A percentile compares a stretch with the other conserved stretches of the same genome.
phyloP scores from a whole-genome alignment of 53 echinoderm and acorn worm genomes.

The Echinarachnius parma region DNA sequence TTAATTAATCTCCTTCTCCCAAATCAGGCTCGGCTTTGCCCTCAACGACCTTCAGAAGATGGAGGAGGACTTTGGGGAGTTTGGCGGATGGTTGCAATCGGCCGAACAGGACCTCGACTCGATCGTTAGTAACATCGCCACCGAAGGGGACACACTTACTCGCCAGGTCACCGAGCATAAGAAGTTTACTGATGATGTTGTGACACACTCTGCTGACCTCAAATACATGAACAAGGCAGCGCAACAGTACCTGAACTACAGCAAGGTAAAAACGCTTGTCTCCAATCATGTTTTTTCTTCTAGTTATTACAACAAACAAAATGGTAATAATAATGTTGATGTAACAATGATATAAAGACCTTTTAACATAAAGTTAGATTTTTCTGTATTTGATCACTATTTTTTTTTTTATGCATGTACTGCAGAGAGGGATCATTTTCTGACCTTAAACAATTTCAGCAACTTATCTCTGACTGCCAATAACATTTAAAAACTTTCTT shows the following conservation, averaged over 20 bases:
- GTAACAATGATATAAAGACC: too few species aligned
- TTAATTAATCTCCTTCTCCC: too few species aligned
- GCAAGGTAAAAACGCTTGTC: conserved; percentile 45
- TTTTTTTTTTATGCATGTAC: too few species aligned
- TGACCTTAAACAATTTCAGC: too few species aligned
- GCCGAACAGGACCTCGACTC: conserved; percentile 75
- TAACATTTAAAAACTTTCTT: too few species aligned
- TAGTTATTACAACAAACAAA: too few species aligned
- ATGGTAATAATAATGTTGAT: too few species aligned
- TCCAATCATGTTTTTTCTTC: too few species aligned
- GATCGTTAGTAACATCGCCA: conserved; percentile 61
- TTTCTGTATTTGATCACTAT: too few species aligned
- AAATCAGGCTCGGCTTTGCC: conserved; percentile 58
- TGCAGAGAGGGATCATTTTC: too few species aligned
- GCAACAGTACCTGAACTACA: conserved; percentile 62
- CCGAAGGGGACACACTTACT: conserved; percentile 58
- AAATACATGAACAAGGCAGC: conserved; percentile 85
- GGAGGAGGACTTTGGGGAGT: conserved; percentile 75
- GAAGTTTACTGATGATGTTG: conserved; percentile 84
- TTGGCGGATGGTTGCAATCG: conserved; percentile 66
- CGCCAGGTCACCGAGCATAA: conserved; percentile 64
- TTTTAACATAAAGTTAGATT: too few species aligned
- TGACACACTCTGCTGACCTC: conserved; percentile 90
- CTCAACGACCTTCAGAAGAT: conserved; percentile 71
- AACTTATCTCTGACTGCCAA: too few species aligned